Base-by-base conservation (phyloP, 2,797 vertebrate species). In the Cynodonichthys magdalenae region DNA sequence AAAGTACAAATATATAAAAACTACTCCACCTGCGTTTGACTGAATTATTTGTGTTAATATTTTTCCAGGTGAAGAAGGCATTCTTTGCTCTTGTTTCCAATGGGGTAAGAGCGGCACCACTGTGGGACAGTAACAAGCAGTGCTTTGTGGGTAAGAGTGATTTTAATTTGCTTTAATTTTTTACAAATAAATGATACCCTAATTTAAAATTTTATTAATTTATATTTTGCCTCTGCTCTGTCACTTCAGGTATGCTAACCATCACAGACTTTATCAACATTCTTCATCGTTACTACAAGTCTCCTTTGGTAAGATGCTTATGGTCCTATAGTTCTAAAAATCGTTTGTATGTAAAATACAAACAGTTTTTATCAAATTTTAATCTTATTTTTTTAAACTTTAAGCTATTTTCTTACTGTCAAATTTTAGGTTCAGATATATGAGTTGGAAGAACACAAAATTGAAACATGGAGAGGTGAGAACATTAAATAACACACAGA, bases 231-330 rank as follows among this genome's bases (percentile, higher is more conserved):
- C 55, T 12, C 8, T 75, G 1, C 19, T 70, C 47, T 1, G 39
- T 15, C 17, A 65, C 24, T 36, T 11, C 86, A 97, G 97, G 97
- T 58, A 99, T 99, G 97, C 89, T 99, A 76, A 99, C 97, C 72
- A 99, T 99, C 91, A 99, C 97, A 19, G 97, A 99, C 90, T 99
- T 99, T 85, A 99, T 99, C 84, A 99, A 97, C 84, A 99, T 99
- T 79, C 93, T 99, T 56, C 97, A 99, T 87, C 95, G 96, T 63
- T 99, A 99, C 88, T 99, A 99, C 92, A 98, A 99, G 69, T 99
- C 97, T 5, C 95, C 97, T 61, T 84, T 99, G 96, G 97, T 99
- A 92, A 95, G 94, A 76, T 31, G 24, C 0, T 42, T 58, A 14
- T 19, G 0, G 7, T 49, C 7, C 7, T 69, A 19, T 29, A 29